Conservation (phyloP, 2,797 vertebrate genomes). For the Oreortyx pictus region DNA sequence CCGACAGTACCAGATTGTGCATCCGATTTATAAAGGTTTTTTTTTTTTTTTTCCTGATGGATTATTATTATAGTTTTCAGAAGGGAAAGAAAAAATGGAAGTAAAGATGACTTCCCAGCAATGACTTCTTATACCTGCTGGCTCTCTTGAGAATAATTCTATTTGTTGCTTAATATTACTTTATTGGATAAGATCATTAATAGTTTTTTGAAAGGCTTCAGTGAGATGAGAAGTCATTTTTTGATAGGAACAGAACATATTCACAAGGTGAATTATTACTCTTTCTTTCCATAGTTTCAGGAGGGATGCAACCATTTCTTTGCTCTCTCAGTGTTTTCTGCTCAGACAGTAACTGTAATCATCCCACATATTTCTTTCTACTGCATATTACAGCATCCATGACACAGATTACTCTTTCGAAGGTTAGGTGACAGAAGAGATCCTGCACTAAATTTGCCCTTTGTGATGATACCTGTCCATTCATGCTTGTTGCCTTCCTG, state of each 20-base stretch:
- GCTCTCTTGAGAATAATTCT: background rate
- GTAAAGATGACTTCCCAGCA: background rate
- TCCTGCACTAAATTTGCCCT: background rate
- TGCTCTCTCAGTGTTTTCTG: background rate
- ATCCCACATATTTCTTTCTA: background rate
- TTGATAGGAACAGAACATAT: background rate
- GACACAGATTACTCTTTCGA: background rate
- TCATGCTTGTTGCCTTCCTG: background rate
- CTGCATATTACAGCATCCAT: background rate
- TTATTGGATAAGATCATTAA: conserved; percentile 16
- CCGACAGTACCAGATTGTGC: background rate
- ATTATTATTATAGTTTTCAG: background rate
- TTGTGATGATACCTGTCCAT: background rate
- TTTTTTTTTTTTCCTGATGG: background rate
- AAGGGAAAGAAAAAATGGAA: background rate
- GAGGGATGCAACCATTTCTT: background rate
- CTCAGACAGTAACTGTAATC: background rate
- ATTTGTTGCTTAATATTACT: background rate
- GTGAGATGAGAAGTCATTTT: background rate
- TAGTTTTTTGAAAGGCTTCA: background rate
- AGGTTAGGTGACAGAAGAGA: background rate
- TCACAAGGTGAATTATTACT: background rate
- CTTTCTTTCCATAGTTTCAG: background rate
- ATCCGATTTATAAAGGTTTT: background rate
- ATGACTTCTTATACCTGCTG: background rate